Conservation (phyloP, 2,797 vertebrate species). For the Malacoraja senta region DNA sequence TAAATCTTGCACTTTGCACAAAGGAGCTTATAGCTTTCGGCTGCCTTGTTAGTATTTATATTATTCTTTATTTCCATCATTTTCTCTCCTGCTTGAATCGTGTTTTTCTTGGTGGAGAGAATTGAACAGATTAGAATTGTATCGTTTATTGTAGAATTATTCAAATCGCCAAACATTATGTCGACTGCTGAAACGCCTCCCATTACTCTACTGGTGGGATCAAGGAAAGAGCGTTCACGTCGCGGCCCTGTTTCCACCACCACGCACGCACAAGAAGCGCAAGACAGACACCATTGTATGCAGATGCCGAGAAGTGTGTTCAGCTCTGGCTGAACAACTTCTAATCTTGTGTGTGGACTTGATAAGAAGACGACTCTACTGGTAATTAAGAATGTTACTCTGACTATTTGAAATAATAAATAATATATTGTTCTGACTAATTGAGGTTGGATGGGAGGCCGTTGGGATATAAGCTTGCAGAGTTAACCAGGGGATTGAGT, state of each 20-base stretch:
- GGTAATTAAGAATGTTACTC: not conserved
- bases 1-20: constrained; percentile 57
- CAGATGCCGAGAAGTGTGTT: too few species aligned
- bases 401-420: not conserved
- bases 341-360: too few species aligned
- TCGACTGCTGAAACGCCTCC: not conserved
- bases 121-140: not conserved
- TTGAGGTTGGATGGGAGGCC: not conserved
- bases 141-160: not conserved
- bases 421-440: not conserved
- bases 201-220: not conserved
- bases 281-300: too few species aligned
- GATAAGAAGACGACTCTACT: not conserved
- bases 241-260: too few species aligned
- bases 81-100: constrained; percentile 50
- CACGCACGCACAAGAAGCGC: too few species aligned
- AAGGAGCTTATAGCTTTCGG: constrained; percentile 48
- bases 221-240: too few species aligned
- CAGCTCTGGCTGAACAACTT: too few species aligned
- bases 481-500: too few species aligned
- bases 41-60: constrained; percentile 21
- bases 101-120: constrained; percentile 44
- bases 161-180: not conserved
- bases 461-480: not conserved
- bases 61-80: constrained; percentile 49